These are phyloP conservation scores for Pardosa pseudoannulata DNA, from an alignment of 2,888 invertebrate genomes.

Conservation along the genomic window DNA sequence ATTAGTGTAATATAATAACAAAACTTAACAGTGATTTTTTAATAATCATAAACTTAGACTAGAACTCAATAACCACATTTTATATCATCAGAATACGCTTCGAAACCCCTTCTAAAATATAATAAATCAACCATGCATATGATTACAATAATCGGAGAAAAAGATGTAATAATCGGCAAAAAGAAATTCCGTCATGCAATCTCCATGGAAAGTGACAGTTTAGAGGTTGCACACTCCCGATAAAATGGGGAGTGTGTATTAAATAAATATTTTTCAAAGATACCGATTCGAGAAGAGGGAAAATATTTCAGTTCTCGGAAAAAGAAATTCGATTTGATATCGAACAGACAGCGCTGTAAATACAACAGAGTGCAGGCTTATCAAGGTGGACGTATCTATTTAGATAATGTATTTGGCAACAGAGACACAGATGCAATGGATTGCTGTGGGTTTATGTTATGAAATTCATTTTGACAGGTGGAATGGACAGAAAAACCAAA, in stretches of 20 bases:
- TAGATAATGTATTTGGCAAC: conserved; percentile 3
- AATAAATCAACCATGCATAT: neutral
- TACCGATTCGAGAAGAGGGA: neutral
- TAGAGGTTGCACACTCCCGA: too few relatives aligned
- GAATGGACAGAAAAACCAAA: neutral
- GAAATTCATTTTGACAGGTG: neutral
- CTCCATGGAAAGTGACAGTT: too few relatives aligned
- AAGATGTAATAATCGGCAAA: too few relatives aligned
- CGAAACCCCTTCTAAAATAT: too few relatives aligned
- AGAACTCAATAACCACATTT: too few relatives aligned
- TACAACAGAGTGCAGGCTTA: neutral
- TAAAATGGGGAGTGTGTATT: too few relatives aligned
- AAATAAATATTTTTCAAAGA: neutral
- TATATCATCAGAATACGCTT: too few relatives aligned
- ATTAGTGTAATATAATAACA: too few relatives aligned
- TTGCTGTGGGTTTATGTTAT: neutral
- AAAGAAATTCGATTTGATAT: too few relatives aligned
- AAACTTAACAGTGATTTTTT: too few relatives aligned
- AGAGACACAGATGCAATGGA: neutral
- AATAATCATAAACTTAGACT: too few relatives aligned
- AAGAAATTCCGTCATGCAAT: neutral
- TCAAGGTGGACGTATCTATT: conserved; percentile 2
- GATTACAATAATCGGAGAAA: neutral
- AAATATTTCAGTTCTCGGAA: too few relatives aligned
- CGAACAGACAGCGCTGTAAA: neutral